A percentile compares a stretch with the other conserved stretches of the same genome.
Conservation (phyloP, 2,113 vertebrate genomes). For the Narcine bancroftii region DNA sequence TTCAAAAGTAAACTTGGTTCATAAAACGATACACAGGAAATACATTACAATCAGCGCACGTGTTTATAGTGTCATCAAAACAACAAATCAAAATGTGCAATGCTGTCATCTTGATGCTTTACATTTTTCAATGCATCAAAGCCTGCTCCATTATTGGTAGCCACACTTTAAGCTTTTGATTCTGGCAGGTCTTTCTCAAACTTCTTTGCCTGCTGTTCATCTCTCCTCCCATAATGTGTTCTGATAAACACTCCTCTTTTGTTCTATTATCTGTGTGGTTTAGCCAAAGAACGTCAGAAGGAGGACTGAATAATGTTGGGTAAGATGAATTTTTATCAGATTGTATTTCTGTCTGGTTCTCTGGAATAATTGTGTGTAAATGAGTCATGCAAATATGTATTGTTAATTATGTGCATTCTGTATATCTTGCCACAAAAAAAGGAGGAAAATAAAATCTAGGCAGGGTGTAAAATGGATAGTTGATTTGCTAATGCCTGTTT, state of each 20-base stretch:
- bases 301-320: too few relatives aligned
- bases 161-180: background rate
- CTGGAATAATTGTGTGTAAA: background rate
- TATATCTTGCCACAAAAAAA: background rate
- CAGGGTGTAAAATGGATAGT: background rate
- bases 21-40: too few relatives aligned
- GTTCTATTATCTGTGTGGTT: too few relatives aligned
- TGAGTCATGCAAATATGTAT: background rate
- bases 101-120: too few relatives aligned
- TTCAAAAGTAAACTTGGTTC: too few relatives aligned
- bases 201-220: background rate
- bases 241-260: background rate
- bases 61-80: too few relatives aligned
- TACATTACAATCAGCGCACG: too few relatives aligned
- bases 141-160: background rate
- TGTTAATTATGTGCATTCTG: background rate
- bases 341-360: too few relatives aligned
- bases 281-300: too few relatives aligned
- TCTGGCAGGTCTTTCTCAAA: background rate
- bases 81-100: too few relatives aligned
- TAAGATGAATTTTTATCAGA: background rate
- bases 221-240: background rate
- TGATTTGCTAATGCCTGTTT: background rate
- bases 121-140: too few relatives aligned
- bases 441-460: background rate